Evolutionary conservation across 2,113 vertebrate genomes (phyloP).

Genomic region (Oriolus oriolus): DNA sequence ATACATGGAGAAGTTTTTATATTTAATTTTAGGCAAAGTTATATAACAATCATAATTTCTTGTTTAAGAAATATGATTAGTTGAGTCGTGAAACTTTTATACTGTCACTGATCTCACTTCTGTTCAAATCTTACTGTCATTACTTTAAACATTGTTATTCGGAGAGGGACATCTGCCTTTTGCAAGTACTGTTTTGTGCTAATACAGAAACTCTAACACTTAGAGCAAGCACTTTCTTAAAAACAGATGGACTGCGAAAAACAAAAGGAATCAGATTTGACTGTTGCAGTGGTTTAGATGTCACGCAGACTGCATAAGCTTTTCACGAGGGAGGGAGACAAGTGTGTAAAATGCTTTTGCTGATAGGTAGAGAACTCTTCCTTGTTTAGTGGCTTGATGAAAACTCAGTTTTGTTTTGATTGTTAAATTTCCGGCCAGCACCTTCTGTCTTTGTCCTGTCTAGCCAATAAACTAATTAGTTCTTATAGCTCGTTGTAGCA

Average conservation of each 20-base stretch:
- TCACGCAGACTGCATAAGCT: neutral
- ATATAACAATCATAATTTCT: neutral
- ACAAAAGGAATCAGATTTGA: constrained; percentile 1
- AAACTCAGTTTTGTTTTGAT: constrained; percentile 39
- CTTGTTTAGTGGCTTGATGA: neutral
- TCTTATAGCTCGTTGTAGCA: neutral
- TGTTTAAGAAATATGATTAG: neutral
- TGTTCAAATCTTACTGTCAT: neutral
- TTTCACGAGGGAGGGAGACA: neutral
- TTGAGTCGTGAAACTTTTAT: neutral
- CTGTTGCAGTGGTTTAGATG: neutral
- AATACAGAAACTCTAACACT: constrained; percentile 24
- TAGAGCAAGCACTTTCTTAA: constrained; percentile 3
- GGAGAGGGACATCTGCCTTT: neutral
- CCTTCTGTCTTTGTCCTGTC: neutral
- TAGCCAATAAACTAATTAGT: neutral
- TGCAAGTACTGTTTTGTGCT: neutral
- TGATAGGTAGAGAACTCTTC: neutral
- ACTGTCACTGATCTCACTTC: neutral
- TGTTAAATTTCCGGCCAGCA: neutral
- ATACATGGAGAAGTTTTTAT: neutral
- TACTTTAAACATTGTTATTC: neutral
- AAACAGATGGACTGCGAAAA: constrained; percentile 21
- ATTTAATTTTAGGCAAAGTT: neutral
- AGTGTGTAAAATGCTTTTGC: neutral